Conservation (phyloP, 2,797 vertebrate species). For the Sebastes flavidus region DNA sequence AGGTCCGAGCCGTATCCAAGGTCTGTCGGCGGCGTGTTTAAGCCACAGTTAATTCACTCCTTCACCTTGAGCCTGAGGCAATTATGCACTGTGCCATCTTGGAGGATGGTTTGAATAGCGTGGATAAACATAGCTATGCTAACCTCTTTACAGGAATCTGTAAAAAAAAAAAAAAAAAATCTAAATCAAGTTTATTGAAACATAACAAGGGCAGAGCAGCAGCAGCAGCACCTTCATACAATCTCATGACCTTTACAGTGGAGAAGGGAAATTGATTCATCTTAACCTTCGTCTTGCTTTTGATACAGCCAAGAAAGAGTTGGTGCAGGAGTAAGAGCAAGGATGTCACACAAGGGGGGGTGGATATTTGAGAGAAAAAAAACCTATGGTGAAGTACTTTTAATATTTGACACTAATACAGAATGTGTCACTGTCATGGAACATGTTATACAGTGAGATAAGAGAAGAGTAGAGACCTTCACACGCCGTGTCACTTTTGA, state of each 20-base stretch:
- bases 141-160: neutral
- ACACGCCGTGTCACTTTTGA: conserved; percentile 57
- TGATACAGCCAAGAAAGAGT: conserved; percentile 7
- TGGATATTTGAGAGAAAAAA: conserved; percentile 5
- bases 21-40: conserved; percentile 13
- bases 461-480: conserved; percentile 42
- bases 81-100: neutral
- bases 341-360: neutral
- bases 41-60: conserved; percentile 14
- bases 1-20: conserved; percentile 12
- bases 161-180: neutral
- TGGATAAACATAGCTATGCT: neutral
- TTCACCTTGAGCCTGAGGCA: conserved; percentile 13
- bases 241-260: neutral
- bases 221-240: neutral
- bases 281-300: conserved; percentile 17
- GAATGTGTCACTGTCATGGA: conserved; percentile 9
- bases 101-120: neutral
- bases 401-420: conserved; percentile 30
- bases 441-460: conserved; percentile 35
- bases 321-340: neutral
- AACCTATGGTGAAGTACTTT: conserved; percentile 11
- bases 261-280: conserved; percentile 16
- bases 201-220: conserved; percentile 2
- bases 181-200: conserved; percentile 9